phyloP scores from a whole-genome alignment of 2,888 invertebrate species.

The Troglohyphantes excavatus region DNA sequence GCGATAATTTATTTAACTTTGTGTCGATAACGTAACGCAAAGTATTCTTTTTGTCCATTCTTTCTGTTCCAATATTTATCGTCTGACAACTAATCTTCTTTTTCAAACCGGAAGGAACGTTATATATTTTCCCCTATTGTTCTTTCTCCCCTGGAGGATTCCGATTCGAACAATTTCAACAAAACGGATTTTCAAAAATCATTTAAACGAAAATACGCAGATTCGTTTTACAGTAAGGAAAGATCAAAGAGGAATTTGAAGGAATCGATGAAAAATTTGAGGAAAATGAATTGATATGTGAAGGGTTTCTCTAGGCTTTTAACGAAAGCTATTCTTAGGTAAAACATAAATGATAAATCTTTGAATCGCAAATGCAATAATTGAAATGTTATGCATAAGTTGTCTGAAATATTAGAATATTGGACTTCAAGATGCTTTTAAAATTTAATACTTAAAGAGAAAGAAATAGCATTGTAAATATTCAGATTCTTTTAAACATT shows the following conservation, averaged over 20 bases:
- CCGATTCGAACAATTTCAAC: neutral
- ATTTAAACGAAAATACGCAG: constrained; percentile 29
- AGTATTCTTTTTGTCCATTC: neutral
- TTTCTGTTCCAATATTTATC: neutral
- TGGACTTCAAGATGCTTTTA: too few species aligned
- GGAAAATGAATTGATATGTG: constrained; percentile 24
- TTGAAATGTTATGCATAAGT: too few species aligned
- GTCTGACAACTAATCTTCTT: constrained; percentile 22
- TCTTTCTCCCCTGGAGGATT: constrained; percentile 13
- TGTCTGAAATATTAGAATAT: too few species aligned
- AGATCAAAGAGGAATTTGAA: constrained; percentile 11
- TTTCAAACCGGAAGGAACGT: constrained; percentile 31
- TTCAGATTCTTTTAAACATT: too few species aligned
- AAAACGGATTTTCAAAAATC: constrained; percentile 19
- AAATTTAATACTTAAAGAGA: too few species aligned
- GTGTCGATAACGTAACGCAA: neutral
- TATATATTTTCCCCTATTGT: constrained; percentile 23
- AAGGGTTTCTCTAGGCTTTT: neutral
- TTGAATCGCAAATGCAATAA: too few species aligned
- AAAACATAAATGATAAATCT: neutral
- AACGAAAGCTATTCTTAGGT: neutral
- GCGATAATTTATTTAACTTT: neutral
- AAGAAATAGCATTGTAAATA: too few species aligned
- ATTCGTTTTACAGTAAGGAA: neutral
- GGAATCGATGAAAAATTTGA: constrained; percentile 37